Base-by-base conservation (phyloP, 2,113 vertebrate species). In the Rhadina sibilatrix region DNA sequence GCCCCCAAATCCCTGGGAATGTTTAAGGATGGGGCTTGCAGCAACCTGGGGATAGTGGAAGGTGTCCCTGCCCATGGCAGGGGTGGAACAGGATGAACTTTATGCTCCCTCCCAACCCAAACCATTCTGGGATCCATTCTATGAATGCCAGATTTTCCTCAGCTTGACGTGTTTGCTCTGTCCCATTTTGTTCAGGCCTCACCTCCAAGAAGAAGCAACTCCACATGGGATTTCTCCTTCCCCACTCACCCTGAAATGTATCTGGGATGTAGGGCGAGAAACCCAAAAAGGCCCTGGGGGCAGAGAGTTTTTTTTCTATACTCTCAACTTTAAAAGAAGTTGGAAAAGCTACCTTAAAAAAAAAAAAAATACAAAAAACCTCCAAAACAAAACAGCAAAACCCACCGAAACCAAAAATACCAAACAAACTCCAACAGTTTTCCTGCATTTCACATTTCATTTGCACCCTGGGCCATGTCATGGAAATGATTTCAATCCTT, bases 161-260 rank as follows among this genome's bases (percentile, higher is more conserved):
- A 11, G 35, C 11, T 38, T 42, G 28, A n/a, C 0, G 0, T 24
- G 11, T 23, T 69, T 53, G 3, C 11, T 70, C 37, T 84, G 12
- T 56, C 24, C 23, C 1, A 1, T 10, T 30, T 77, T 54, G 5
- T 11, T 49, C 23, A 59, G 38, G 14, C 0, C 1, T 68, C n/a
- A 60, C 28, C 25, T 70, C 60, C 8, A 35, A 57, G 47, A 35
- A 93, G 33, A 52, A 42, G 16, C 15, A 68, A 7, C 49, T 59
- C 52, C 33, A 8, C 15, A 15, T 4, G 15, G 31, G 14, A 38
- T 14, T 92, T 64, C 21, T 65, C 31, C 46, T 81, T 77, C 38
- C 38, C 35, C 28, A 15, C 44, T 52, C 7, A 21, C 9, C 10
- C 42, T 30, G 12, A 59, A 31, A 40, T 0, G 0, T 20, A 15